These are phyloP conservation scores for Osmerus mordax DNA, from an alignment of 2,113 vertebrate genomes.

Conservation along the genomic window DNA sequence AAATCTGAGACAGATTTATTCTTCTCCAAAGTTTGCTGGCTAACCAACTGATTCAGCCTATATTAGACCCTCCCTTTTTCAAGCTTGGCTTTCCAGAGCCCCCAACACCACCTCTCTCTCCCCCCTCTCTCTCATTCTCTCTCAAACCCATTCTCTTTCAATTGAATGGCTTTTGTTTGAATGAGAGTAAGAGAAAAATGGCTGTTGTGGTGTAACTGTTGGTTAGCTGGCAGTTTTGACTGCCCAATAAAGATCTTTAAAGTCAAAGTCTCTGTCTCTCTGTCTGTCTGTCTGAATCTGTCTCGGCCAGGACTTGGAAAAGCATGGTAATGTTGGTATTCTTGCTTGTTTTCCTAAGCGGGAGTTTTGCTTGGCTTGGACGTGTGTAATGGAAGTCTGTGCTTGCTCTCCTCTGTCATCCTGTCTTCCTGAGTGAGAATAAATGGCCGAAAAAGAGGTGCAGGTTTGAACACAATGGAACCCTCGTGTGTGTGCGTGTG, in stretches of 20 bases:
- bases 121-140: conserved; percentile 26
- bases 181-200: too few relatives aligned
- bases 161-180: too few relatives aligned
- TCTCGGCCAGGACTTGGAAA: conserved; percentile 53
- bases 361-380: conserved; percentile 46
- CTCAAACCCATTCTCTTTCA: too few relatives aligned
- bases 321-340: conserved; percentile 54
- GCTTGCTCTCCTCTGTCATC: conserved; percentile 43
- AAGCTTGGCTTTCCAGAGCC: conserved; percentile 12
- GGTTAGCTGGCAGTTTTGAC: too few relatives aligned
- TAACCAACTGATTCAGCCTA: too few relatives aligned
- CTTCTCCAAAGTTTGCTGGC: too few relatives aligned
- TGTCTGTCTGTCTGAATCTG: background rate
- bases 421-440: conserved; percentile 35
- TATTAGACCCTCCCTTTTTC: too few relatives aligned
- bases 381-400: conserved; percentile 38
- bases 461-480: conserved; percentile 5
- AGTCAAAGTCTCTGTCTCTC: too few relatives aligned
- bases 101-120: background rate
- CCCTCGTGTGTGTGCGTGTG: background rate
- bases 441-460: conserved; percentile 22
- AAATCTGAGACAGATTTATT: too few relatives aligned
- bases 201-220: too few relatives aligned
- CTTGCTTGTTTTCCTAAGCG: conserved; percentile 51
- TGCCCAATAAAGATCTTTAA: too few relatives aligned